Base-by-base conservation (phyloP, 1,140 invertebrate species). In the Acyrthosiphon pisum region DNA sequence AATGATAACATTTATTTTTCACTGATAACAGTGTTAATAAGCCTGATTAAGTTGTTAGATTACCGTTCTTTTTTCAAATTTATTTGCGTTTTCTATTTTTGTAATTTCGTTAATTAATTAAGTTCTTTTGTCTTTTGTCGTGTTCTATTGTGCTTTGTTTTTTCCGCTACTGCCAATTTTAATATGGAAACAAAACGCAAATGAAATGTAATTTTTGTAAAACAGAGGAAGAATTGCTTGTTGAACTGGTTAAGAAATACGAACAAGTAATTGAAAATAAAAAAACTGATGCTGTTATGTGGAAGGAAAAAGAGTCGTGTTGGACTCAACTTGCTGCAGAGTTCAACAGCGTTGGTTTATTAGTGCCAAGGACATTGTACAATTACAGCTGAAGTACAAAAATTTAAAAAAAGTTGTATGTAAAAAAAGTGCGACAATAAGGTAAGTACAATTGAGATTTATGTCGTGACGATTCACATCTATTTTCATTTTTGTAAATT, bases 401-500 rank as follows among this genome's bases (percentile, higher is more conserved):
- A 76, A 35, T 76, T 76, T 18, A 35, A 76, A 76, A 76, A 35
- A 76, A 76, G 11, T 56, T 56, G 68, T 76, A 3, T 14, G 68
- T 30, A 68, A 76, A 35, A 76, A 76, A 76, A 76, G 68, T 76
- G 68, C 68, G 26, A 76, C 68, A 76, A 76, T 76, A 76, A 56
- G 18, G 48, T 50, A 50, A 50, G 48, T 20, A 50, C 48, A 50
- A 50, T 50, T 50, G 48, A 50, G 14, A 50, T 50, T 50, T 50
- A 50, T n/a, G 30, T 76, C 18, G 14, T 18, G 68, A 76, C 68
- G n/a, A 76, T 76, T 76, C 68, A 76, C 14, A 76, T 76, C 11
- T 76, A 76, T 76, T 76, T 76, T 76, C 68, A 76, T 6, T 76
- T 76, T 76, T 76, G n/a, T 76, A 76, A 76, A 76, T 76, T 76